Conservation (phyloP, 1,140 invertebrate genomes). For the Ceratina japonica region DNA sequence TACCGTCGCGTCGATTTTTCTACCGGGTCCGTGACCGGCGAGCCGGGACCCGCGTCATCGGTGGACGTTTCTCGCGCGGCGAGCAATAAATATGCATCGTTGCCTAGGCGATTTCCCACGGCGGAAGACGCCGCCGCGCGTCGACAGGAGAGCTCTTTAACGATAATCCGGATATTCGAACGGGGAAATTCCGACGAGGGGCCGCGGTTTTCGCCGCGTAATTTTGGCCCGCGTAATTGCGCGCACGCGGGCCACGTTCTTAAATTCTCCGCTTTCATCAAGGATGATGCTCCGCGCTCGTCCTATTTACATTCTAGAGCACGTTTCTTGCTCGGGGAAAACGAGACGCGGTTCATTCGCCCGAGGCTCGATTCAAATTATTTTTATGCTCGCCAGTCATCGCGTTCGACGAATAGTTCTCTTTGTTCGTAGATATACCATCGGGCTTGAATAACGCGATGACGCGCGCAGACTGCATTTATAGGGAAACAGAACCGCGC, state of each 20-base stretch:
- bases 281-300: not conserved
- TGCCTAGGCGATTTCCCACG: not conserved
- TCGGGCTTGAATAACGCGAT: too few species aligned
- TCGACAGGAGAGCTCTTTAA: constrained; percentile 11
- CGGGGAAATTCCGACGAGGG: constrained; percentile 1
- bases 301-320: constrained; percentile 30
- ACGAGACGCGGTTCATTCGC: too few species aligned
- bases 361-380: too few species aligned
- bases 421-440: not conserved
- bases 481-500: not conserved
- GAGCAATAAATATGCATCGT: constrained; percentile 21
- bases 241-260: constrained; percentile 32
- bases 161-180: constrained; percentile 32
- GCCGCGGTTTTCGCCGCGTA: not conserved
- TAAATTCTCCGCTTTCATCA: constrained; percentile 70
- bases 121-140: not conserved
- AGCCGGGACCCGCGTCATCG: constrained; percentile 43
- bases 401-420: not conserved
- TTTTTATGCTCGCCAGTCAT: too few species aligned
- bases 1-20: constrained; percentile 19
- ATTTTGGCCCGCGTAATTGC: constrained; percentile 14
- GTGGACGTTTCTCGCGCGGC: constrained; percentile 19
- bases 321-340: not conserved
- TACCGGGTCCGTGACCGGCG: not conserved
- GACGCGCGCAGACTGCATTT: too few species aligned